Conservation (phyloP, 2,888 invertebrate genomes). For the Parochlus steinenii region DNA sequence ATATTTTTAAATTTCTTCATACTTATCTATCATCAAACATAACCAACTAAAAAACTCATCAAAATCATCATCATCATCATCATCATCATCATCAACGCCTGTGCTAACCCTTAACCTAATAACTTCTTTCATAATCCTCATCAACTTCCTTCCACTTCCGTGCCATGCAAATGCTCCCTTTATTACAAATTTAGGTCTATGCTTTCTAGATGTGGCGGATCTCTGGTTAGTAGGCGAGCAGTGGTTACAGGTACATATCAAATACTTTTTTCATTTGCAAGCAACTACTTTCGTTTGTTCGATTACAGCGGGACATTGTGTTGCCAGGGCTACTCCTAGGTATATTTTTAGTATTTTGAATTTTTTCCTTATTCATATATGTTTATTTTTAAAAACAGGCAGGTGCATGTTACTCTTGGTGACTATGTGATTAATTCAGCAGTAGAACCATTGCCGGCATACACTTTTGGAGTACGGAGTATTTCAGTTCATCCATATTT, state of each 20-base stretch:
- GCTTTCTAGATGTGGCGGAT: conserved; percentile 68
- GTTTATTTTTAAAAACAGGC: too few species aligned
- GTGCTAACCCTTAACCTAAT: neutral
- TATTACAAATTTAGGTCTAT: conserved; percentile 12
- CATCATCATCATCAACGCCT: neutral
- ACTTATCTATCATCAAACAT: neutral
- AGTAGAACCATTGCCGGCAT: conserved; percentile 76
- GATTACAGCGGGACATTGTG: conserved; percentile 85
- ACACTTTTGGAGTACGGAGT: conserved; percentile 79
- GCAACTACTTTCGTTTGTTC: too few species aligned
- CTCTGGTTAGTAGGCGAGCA: conserved; percentile 74
- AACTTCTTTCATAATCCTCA: neutral
- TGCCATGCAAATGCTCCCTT: conserved; percentile 1
- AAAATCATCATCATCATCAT: neutral
- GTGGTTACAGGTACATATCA: too few species aligned
- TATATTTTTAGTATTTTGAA: conserved; percentile 70
- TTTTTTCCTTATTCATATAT: neutral
- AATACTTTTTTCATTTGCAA: too few species aligned
- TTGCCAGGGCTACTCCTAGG: conserved; percentile 74
- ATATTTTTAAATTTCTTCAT: neutral
- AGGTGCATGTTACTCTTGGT: too few species aligned
- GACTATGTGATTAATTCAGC: conserved; percentile 92
- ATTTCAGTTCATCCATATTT: conserved; percentile 84
- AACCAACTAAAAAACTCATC: neutral
- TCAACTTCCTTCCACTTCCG: neutral